Conservation (phyloP, 1,140 invertebrate genomes). For the Drosophila serrata region DNA sequence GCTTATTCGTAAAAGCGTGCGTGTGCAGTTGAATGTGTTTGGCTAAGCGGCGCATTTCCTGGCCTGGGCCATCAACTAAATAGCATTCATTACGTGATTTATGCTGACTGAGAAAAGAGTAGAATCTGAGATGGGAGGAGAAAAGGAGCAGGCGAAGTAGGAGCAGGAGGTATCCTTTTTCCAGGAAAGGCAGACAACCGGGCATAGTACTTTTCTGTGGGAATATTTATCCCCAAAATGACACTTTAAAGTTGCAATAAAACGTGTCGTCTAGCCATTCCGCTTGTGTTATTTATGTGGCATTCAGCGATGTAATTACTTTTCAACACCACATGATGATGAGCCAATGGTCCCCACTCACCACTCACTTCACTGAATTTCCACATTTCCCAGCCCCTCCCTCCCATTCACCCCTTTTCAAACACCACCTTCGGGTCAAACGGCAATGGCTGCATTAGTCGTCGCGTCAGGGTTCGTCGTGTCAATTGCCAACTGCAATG, state of each 20-base stretch:
- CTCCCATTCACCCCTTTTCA: not conserved
- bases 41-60: conserved; percentile 81
- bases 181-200: not conserved
- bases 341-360: not conserved
- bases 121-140: conserved; percentile 13
- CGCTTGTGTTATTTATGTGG: conserved; percentile 67
- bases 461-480: conserved; percentile 43
- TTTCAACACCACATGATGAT: conserved; percentile 77
- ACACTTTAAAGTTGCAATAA: conserved; percentile 82
- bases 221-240: conserved; percentile 72
- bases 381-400: not conserved
- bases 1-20: conserved; percentile 5
- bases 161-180: not conserved
- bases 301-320: conserved; percentile 79
- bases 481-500: conserved; percentile 74
- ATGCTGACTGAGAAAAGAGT: conserved; percentile 64
- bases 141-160: too few relatives aligned
- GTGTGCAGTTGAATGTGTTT: conserved; percentile 46
- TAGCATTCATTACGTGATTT: conserved; percentile 84
- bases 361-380: not conserved
- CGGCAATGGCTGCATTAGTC: conserved; percentile 71
- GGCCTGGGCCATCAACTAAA: conserved; percentile 80
- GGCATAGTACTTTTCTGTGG: conserved; percentile 33
- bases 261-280: conserved; percentile 48
- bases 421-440: conserved; percentile 55